Evolutionary conservation across 2,113 vertebrate species (phyloP), one percentile per base, ranked within the genome.

Genomic region (Baryphthengus martii): DNA sequence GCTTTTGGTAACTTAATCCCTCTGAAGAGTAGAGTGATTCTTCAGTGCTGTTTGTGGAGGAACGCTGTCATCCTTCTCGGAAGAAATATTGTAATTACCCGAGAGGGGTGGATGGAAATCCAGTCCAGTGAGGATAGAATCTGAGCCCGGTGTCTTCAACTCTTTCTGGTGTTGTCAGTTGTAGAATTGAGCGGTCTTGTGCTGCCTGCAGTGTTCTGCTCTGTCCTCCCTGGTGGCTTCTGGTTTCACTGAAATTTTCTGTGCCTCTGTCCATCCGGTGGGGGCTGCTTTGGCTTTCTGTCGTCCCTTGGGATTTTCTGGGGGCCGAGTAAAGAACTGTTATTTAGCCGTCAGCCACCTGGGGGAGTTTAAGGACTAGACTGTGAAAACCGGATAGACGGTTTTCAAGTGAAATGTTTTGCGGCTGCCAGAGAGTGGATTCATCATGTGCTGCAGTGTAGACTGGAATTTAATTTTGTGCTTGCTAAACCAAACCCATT

Each of bases 281-380:
- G 24, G 9, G 25, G 20, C 26, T 80, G 39, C 26, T 83, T 53
- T 66, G 44, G 61, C 44, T 33, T 80, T 82, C 35, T 59, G 23
- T 76, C 59, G 33, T 26, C 77, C 63, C 25, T 49, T 76, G 24
- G 0, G 6, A n/a, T 17, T 62, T 66, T 37, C 37, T 26, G 62
- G 18, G 17, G 53, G 58, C 50, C 0, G 3, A 11, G 6, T 44
- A 31, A 76, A 67, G 39, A 74, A 47, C 6, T 78, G 96, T 84
- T 88, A 65, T 96, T 86, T 85, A 78, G 39, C 63, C 52, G 35
- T 86, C 70, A 61, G 18, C 95, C 92, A 66, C 96, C 5, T 66
- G 95, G 88, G 90, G 95, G 96, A 96, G 93, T 71, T 33, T 78
- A 84, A 96, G 83, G 95, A 89, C 93, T 49, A 9, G 37, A 0